Percentiles rank a stretch among this genome's conserved stretches.
Conservation (phyloP, 2,113 vertebrate genomes). For the Coregonus clupeaformis region DNA sequence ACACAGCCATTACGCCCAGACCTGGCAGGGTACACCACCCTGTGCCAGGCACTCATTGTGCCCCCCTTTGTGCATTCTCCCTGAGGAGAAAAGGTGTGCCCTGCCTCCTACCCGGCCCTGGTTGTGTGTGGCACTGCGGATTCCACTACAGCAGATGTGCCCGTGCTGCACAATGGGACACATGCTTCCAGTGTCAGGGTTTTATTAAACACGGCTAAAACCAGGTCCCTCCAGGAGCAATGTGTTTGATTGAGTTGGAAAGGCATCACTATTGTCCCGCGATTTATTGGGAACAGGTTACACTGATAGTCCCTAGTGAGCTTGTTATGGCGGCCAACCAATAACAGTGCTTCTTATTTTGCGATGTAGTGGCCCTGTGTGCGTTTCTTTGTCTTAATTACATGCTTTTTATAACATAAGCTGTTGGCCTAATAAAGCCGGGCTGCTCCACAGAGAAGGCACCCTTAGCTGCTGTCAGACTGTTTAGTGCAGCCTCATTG, state of each 20-base stretch:
- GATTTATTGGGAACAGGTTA: constrained; percentile 28
- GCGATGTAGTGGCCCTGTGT: no score
- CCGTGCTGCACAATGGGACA: constrained; percentile 9
- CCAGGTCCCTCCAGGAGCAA: constrained; percentile 15
- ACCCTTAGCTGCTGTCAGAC: constrained; percentile 17
- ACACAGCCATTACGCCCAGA: background rate
- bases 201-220: constrained; percentile 14
- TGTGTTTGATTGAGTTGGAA: constrained; percentile 35
- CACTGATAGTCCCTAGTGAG: constrained; percentile 9
- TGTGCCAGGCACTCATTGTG: background rate
- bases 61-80: constrained; percentile 8
- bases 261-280: constrained; percentile 22
- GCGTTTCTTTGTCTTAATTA: background rate
- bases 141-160: constrained; percentile 6
- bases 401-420: background rate
- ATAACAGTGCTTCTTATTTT: background rate
- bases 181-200: background rate
- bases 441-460: constrained; percentile 2
- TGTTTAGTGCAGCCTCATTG: constrained; percentile 19
- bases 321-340: constrained; percentile 8
- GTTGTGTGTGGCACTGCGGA: background rate
- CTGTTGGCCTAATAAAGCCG: constrained; percentile 14
- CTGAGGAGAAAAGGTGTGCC: constrained; percentile 20
- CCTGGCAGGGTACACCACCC: background rate
- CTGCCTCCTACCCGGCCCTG: background rate